These are phyloP conservation scores for Probaryconus sp. DNA, from an alignment of 1,140 invertebrate species.

Conservation along the genomic window DNA sequence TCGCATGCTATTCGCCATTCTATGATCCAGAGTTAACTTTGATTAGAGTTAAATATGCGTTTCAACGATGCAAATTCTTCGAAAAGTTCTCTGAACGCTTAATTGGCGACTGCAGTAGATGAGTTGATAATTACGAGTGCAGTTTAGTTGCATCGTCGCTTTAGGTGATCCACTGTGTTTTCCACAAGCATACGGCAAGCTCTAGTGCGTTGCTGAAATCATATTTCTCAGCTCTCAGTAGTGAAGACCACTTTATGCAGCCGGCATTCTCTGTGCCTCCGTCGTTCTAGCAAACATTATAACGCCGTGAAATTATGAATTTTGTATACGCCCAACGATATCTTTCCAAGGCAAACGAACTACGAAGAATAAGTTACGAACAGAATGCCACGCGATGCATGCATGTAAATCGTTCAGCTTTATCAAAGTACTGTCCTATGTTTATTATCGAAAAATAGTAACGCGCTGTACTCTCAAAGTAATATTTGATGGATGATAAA, in stretches of 20 bases:
- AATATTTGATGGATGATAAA: no score
- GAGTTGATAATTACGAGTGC: constrained; percentile 42
- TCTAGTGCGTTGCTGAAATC: constrained; percentile 29
- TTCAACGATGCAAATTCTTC: background rate
- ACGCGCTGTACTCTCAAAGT: background rate
- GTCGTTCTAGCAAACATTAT: constrained; percentile 69
- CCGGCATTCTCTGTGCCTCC: constrained; percentile 45
- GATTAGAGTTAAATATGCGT: constrained; percentile 7
- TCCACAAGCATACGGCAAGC: constrained; percentile 35
- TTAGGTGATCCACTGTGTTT: constrained; percentile 47
- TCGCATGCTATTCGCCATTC: background rate
- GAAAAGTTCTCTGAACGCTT: constrained; percentile 8
- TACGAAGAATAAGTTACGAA: constrained; percentile 34
- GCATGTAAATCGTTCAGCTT: constrained; percentile 11
- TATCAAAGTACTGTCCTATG: constrained; percentile 11
- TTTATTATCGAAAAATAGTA: constrained; percentile 1
- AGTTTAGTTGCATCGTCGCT: constrained; percentile 51
- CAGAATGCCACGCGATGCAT: constrained; percentile 22
- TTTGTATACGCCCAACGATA: constrained; percentile 68
- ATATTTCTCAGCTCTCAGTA: constrained; percentile 47
- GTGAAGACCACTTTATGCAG: constrained; percentile 65
- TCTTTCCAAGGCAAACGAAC: constrained; percentile 40
- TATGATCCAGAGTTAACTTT: constrained; percentile 4
- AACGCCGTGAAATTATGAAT: constrained; percentile 72
- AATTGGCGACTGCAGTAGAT: constrained; percentile 41